Conservation (phyloP, 2,113 vertebrate species). For the Puffinus mauretanicus region DNA sequence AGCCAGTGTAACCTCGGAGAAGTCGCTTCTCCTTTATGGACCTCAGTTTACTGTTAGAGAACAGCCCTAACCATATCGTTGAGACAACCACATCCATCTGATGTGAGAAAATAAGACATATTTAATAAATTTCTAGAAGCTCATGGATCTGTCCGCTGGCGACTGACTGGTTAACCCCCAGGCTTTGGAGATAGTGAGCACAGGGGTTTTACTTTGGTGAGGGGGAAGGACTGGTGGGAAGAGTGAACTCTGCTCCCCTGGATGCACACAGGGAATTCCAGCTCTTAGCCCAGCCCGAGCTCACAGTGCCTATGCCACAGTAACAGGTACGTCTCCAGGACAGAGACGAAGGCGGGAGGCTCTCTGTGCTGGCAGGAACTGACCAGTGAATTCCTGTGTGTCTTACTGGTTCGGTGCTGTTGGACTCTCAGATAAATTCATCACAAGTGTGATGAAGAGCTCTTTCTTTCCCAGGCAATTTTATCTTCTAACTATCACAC, state of each 20-base stretch:
- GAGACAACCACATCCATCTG: background rate
- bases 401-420: background rate
- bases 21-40: background rate
- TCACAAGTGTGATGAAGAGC: background rate
- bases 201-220: background rate
- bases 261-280: background rate
- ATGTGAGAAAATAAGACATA: background rate
- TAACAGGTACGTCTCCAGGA: background rate
- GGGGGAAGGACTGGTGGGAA: background rate
- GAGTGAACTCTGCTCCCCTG: background rate
- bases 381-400: background rate
- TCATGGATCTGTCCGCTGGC: background rate
- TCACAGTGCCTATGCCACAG: background rate
- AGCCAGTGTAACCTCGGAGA: background rate
- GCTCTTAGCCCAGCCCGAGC: background rate
- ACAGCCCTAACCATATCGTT: fast-evolving
- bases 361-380: background rate
- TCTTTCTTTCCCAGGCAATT: background rate
- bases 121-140: background rate
- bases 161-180: background rate
- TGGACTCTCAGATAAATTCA: background rate
- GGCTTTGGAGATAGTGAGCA: background rate
- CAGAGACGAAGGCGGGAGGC: background rate
- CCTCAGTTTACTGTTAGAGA: background rate
- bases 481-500: background rate